These are phyloP conservation scores for Notothenia rossii DNA, from an alignment of 2,113 vertebrate species.

Conservation along the genomic window DNA sequence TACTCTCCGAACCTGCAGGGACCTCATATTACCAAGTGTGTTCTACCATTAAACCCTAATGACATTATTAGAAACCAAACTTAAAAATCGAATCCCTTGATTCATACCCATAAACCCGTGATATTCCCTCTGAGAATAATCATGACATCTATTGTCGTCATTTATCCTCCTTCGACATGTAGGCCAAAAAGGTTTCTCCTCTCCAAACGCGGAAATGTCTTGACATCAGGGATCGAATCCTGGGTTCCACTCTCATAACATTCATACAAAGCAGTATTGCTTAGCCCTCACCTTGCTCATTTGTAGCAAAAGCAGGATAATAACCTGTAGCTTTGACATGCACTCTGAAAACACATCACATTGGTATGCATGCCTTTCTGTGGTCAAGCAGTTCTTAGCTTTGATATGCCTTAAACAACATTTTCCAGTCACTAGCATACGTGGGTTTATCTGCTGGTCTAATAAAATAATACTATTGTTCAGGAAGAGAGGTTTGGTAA, in stretches of 20 bases:
- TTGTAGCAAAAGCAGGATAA: not conserved
- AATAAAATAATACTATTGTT: conserved; percentile 20
- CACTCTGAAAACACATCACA: not conserved
- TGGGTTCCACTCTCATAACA: not conserved
- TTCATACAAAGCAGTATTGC: not conserved
- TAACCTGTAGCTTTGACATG: not conserved
- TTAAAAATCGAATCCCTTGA: too few species aligned
- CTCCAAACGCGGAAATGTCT: not conserved
- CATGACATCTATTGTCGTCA: not conserved
- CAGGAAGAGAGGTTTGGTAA: conserved; percentile 15
- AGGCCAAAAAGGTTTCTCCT: not conserved
- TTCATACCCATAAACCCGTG: too few species aligned
- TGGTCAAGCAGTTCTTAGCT: not conserved
- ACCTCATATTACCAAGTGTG: too few species aligned
- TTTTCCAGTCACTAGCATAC: not conserved
- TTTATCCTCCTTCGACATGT: not conserved
- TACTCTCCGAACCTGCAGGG: too few species aligned
- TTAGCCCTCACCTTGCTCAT: not conserved
- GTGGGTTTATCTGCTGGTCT: not conserved
- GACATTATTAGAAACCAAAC: too few species aligned
- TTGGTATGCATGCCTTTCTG: not conserved
- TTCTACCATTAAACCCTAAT: too few species aligned
- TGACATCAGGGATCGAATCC: not conserved
- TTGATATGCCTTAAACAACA: not conserved
- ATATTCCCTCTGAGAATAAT: not conserved